Conservation (phyloP, 2,113 vertebrate species). For the Crotalus viridis region DNA sequence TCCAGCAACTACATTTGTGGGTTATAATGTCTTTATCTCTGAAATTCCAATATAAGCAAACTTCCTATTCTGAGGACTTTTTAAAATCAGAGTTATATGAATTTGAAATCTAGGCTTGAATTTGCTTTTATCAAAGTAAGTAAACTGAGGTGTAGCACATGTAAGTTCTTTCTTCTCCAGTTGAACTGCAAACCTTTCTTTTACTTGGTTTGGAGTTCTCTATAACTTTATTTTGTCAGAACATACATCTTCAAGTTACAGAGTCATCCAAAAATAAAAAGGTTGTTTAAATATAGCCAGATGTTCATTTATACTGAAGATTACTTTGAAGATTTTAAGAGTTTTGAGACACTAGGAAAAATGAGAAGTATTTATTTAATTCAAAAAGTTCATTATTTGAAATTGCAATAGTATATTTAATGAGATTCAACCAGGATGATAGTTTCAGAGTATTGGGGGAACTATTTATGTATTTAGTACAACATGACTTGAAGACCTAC, state of each 20-base stretch:
- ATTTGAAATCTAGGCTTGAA: background rate
- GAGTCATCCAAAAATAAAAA: background rate
- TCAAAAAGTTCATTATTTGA: background rate
- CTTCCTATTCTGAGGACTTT: background rate
- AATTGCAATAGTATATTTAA: background rate
- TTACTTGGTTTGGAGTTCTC: background rate
- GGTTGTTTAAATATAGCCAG: background rate
- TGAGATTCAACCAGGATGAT: background rate
- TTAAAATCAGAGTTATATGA: background rate
- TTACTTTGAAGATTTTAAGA: background rate
- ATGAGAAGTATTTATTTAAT: constrained; percentile 7
- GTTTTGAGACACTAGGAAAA: background rate
- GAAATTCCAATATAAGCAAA: background rate
- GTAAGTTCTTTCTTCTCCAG: background rate
- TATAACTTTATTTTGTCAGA: background rate
- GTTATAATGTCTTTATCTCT: background rate
- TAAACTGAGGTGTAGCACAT: background rate
- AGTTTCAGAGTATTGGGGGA: background rate
- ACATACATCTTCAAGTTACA: background rate
- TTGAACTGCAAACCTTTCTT: background rate
- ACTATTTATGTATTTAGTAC: background rate
- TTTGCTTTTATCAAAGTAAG: background rate
- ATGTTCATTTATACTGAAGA: background rate
- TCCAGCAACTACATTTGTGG: background rate
- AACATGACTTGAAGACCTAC: background rate